Base-by-base conservation (phyloP, 1,140 invertebrate species). In the Melitaea cinxia region DNA sequence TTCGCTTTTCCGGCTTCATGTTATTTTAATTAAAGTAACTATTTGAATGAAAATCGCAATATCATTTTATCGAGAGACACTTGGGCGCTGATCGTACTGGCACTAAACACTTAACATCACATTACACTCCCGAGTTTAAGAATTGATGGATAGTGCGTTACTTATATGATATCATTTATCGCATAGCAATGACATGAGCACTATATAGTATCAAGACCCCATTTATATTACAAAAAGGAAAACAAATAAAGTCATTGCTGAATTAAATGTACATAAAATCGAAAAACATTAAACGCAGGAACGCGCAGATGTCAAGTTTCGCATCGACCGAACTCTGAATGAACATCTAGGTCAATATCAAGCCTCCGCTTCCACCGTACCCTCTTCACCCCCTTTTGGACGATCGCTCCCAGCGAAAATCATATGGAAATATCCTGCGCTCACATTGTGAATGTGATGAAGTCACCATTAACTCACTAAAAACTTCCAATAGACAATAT, bases 261-360 rank as follows among this genome's bases (percentile, higher is more conserved):
- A 75, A 74, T 79, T 77, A 73, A 82, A 79, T 61, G 77, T 72
- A 82, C 78, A 83, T 85, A 82, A 88, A 81, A 83, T 81, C 75
- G 73, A 77, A 84, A 88, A 84, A 87, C 72, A 81, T 66, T 81
- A 84, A 86, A 86, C 82, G 84, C 81, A 87, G 84, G 81, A 88
- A 77, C 88, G 88, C 88, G 88, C 88, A 88, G 88, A 88, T 90
- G 88, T 90, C 85, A 88, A 88, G 82, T 86, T 83, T 88, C 84
- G 82, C 85, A 90, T 90, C 88, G 88, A 88, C 88, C 88, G 85
- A 90, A 88, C 85, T 88, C 82, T 90, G 88, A 90, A 90, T 90
- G 88, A 90, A 88, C 85, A 90, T 88, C 83, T 90, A 90, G 88
- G 85, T 90, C 88, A 90, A 90, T 88, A 90, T 90, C 88, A 90